These are phyloP conservation scores for Cavia porcellus DNA, from an alignment of 2,113 vertebrate species.

Conservation along the genomic window DNA sequence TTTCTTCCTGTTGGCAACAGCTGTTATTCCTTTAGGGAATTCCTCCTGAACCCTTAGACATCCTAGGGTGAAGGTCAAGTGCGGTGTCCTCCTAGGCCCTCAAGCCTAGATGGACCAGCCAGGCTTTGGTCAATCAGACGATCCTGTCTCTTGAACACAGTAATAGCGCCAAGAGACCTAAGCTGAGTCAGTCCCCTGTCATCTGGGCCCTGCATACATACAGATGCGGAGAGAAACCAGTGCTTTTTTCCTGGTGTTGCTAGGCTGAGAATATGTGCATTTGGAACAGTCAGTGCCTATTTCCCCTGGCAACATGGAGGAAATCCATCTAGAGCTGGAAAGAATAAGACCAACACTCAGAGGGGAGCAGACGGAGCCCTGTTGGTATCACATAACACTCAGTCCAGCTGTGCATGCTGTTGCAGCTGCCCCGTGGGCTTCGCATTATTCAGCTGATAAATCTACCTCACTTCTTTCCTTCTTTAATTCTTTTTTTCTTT, in stretches of 20 bases:
- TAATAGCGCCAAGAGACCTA: neutral
- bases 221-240: slow-evolving; percentile 37
- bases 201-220: neutral
- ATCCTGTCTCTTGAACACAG: neutral
- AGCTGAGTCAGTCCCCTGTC: neutral
- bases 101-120: neutral
- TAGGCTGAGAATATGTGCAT: slow-evolving; percentile 59
- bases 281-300: slow-evolving; percentile 66
- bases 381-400: neutral
- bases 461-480: neutral
- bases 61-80: neutral
- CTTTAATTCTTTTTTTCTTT: neutral
- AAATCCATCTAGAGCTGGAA: slow-evolving; percentile 45
- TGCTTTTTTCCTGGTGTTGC: slow-evolving; percentile 29
- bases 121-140: slow-evolving; percentile 19
- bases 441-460: neutral
- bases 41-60: neutral
- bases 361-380: slow-evolving; percentile 3
- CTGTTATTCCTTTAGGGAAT: neutral
- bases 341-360: slow-evolving; percentile 7
- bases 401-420: neutral
- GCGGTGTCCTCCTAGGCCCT: neutral
- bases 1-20: neutral
- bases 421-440: neutral
- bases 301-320: slow-evolving; percentile 77